Percentiles rank a stretch among this genome's conserved stretches.
Conservation (phyloP, 1,140 invertebrate species). For the Tetragnatha versicolor region DNA sequence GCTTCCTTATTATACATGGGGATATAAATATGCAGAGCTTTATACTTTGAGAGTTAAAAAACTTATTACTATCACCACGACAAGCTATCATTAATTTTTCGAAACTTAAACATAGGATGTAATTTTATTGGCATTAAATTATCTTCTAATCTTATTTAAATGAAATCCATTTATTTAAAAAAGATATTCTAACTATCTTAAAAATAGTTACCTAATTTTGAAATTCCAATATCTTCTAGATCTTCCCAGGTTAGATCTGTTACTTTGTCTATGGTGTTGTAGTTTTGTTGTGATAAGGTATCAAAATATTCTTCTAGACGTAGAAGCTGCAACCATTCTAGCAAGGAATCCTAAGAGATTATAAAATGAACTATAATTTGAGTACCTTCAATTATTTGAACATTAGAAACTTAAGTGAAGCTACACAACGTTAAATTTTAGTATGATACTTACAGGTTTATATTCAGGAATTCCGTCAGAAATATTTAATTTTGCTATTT, state of each 20-base stretch:
- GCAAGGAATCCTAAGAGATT: slow-evolving; percentile 76
- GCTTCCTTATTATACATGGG: too few species aligned
- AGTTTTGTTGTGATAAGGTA: slow-evolving; percentile 88
- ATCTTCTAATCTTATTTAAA: too few species aligned
- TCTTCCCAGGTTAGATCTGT: slow-evolving; percentile 98
- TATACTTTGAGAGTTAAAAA: too few species aligned
- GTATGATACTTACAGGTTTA: slow-evolving; percentile 55
- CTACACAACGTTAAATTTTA: too few species aligned
- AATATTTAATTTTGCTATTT: slow-evolving; percentile 93
- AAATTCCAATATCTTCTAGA: slow-evolving; percentile 96
- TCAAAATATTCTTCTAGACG: slow-evolving; percentile 89
- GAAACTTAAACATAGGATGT: too few species aligned
- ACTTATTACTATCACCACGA: too few species aligned
- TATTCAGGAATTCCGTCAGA: slow-evolving; percentile 81
- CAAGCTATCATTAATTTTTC: too few species aligned
- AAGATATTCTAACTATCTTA: not conserved
- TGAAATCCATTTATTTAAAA: not conserved
- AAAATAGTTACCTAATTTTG: slow-evolving; percentile 65
- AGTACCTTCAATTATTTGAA: too few species aligned
- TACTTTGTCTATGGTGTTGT: slow-evolving; percentile 82
- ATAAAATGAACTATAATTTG: not conserved
- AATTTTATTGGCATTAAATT: too few species aligned
- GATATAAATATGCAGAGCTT: too few species aligned
- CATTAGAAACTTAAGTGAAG: too few species aligned
- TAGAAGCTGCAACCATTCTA: slow-evolving; percentile 90